A percentile compares a stretch with the other conserved stretches of the same genome.
Conservation (phyloP, 2,797 vertebrate species). For the Parambassis ranga region DNA sequence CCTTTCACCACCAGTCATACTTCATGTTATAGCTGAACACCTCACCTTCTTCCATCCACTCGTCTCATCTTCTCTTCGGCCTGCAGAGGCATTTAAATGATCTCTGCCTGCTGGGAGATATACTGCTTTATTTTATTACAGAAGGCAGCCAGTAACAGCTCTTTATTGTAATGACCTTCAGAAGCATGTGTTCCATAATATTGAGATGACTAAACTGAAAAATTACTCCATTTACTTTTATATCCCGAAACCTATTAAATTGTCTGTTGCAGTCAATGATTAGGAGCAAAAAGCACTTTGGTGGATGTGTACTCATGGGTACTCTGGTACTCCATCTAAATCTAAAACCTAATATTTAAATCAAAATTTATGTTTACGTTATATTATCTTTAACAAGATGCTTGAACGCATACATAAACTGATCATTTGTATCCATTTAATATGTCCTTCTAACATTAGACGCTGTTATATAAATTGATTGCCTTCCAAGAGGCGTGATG, state of each 20-base stretch:
- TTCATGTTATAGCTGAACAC: slow-evolving; percentile 12
- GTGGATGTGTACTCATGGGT: too few relatives aligned
- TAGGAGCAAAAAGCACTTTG: too few relatives aligned
- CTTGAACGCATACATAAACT: not conserved
- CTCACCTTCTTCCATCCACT: slow-evolving; percentile 8
- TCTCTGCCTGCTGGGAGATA: slow-evolving; percentile 8
- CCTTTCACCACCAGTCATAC: slow-evolving; percentile 34
- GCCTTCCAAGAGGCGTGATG: not conserved
- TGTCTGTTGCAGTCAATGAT: too few relatives aligned
- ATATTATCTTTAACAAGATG: not conserved
- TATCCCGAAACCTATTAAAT: too few relatives aligned
- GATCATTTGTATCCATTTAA: not conserved
- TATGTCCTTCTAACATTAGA: not conserved
- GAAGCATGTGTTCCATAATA: too few relatives aligned
- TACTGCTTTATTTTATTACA: not conserved
- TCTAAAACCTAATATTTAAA: too few relatives aligned
- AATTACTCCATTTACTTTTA: too few relatives aligned
- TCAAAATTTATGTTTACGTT: too few relatives aligned
- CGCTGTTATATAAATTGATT: not conserved
- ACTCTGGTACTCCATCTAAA: too few relatives aligned
- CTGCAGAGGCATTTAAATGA: slow-evolving; percentile 4
- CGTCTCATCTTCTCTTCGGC: not conserved
- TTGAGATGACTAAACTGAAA: too few relatives aligned
- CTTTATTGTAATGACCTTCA: too few relatives aligned
- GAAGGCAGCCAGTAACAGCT: too few relatives aligned